Evolutionary conservation across 2,888 invertebrate species (phyloP).

Genomic region (Melinopterus prodromus): DNA sequence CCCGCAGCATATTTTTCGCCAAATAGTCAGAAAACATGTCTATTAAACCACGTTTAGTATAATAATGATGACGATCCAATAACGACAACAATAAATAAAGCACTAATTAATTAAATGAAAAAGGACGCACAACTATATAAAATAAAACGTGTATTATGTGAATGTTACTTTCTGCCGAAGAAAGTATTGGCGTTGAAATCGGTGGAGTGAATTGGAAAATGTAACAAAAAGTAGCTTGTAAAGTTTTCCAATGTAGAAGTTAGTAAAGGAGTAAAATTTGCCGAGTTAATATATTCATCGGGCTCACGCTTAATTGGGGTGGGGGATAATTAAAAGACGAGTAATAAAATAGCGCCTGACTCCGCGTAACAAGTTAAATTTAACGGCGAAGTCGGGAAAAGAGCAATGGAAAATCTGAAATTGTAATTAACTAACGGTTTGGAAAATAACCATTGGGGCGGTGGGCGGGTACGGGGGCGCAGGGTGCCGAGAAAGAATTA

Average conservation of each 20-base stretch:
- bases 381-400: conserved; percentile 49
- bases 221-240: neutral
- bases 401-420: conserved; percentile 44
- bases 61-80: too few species aligned
- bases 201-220: neutral
- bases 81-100: too few species aligned
- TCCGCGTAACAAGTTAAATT: conserved; percentile 56
- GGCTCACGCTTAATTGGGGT: conserved; percentile 49
- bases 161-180: too few species aligned
- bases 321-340: conserved; percentile 21
- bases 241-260: neutral
- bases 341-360: conserved; percentile 37
- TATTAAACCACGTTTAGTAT: too few species aligned
- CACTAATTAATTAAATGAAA: too few species aligned
- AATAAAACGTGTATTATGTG: too few species aligned
- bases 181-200: neutral
- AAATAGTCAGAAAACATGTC: too few species aligned
- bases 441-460: conserved; percentile 59
- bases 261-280: conserved; percentile 12
- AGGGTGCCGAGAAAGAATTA: conserved; percentile 46
- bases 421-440: conserved; percentile 60
- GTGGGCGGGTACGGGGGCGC: conserved; percentile 39
- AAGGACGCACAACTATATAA: too few species aligned
- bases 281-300: conserved; percentile 29
- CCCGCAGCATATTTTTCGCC: too few species aligned